A percentile compares a stretch with the other conserved stretches of the same genome.
phyloP scores from a whole-genome alignment of 92 coral and sea anemone genomes.

The Phenganax marumi region DNA sequence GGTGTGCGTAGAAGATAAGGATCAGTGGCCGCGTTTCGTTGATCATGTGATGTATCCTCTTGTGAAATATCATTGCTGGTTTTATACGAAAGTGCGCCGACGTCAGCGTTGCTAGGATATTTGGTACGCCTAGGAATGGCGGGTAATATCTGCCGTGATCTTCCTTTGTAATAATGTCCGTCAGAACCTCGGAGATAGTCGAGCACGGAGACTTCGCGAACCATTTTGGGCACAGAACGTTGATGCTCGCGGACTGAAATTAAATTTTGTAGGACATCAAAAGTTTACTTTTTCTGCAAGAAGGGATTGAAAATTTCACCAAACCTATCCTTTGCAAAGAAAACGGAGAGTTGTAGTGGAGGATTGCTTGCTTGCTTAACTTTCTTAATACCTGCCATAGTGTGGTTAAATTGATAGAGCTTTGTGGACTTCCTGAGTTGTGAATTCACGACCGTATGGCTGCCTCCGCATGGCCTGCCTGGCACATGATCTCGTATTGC shows the following conservation, averaged over 20 bases:
- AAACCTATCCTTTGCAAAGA: not conserved
- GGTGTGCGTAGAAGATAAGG: constrained; percentile 4
- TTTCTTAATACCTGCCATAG: constrained; percentile 52
- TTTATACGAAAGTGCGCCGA: constrained; percentile 1
- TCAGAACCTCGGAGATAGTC: constrained; percentile 83
- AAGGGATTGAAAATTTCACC: not conserved
- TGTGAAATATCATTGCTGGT: not conserved
- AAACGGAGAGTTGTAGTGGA: not conserved
- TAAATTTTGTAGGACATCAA: not conserved
- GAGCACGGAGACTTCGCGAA: constrained; percentile 84
- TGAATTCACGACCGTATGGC: constrained; percentile 80
- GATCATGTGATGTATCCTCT: not conserved
- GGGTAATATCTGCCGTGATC: constrained; percentile 66
- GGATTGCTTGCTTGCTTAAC: not conserved
- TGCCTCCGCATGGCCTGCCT: constrained; percentile 94
- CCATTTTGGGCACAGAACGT: constrained; percentile 62
- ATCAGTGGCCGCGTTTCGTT: not conserved
- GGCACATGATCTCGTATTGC: constrained; percentile 62
- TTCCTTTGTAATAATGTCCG: constrained; percentile 90
- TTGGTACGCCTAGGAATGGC: constrained; percentile 30
- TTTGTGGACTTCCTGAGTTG: constrained; percentile 72
- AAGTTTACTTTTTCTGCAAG: no score
- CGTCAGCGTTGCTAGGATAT: constrained; percentile 25
- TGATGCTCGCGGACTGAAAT: constrained; percentile 67
- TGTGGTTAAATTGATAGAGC: constrained; percentile 70